Conservation (phyloP, 2,113 vertebrate species). For the Dasyprocta punctata region DNA sequence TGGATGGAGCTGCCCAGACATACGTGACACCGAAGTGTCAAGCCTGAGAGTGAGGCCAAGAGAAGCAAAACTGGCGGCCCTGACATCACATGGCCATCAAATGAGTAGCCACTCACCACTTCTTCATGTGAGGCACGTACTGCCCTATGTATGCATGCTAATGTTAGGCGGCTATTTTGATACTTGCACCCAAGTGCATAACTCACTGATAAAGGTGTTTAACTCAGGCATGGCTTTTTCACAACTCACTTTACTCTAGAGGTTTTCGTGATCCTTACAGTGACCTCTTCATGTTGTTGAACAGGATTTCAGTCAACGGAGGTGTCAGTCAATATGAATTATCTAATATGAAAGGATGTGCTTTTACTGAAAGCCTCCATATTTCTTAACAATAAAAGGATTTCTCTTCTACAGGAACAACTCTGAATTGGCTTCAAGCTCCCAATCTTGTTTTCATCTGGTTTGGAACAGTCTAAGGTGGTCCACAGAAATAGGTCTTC, state of each 20-base stretch:
- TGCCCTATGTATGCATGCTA: neutral
- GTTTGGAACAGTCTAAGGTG: neutral
- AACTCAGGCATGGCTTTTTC: neutral
- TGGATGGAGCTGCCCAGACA: neutral
- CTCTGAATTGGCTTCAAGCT: neutral
- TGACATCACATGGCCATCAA: neutral
- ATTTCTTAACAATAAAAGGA: neutral
- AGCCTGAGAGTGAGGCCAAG: neutral
- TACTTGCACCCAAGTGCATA: neutral
- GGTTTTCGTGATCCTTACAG: neutral
- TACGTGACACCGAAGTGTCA: neutral
- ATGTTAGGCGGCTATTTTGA: neutral
- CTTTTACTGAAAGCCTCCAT: neutral
- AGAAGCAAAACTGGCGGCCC: no score
- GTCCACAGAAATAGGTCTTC: neutral
- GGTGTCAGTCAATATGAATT: neutral
- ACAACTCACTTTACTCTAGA: neutral
- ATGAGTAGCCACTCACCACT: neutral
- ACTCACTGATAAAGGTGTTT: neutral
- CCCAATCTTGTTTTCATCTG: neutral
- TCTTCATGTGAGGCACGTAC: neutral
- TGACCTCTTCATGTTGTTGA: neutral
- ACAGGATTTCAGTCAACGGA: neutral
- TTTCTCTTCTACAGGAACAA: neutral
- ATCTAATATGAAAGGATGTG: neutral